Percentiles rank a stretch among this genome's conserved stretches.
Conservation (phyloP, 2,113 vertebrate species). For the Morone chrysops region DNA sequence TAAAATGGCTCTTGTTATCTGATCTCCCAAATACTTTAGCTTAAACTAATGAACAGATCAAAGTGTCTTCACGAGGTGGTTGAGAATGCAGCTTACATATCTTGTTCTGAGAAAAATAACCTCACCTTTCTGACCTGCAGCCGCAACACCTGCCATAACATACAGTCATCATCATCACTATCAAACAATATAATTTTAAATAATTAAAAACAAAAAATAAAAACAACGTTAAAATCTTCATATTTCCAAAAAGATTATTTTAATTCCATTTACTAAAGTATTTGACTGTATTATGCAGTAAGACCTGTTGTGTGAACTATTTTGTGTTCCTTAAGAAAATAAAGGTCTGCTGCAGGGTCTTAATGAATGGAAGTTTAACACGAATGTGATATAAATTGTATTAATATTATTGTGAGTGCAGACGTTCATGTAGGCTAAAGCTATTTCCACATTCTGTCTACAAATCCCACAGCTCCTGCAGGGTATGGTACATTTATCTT, state of each 20-base stretch:
- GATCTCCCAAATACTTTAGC: constrained; percentile 70
- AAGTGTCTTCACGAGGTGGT: constrained; percentile 58
- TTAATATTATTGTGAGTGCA: not conserved
- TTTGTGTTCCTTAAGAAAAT: not conserved
- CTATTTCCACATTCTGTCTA: not conserved
- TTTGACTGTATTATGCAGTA: too few relatives aligned
- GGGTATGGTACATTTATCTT: not conserved
- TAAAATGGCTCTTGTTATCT: constrained; percentile 76
- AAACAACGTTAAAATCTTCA: too few relatives aligned
- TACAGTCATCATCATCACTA: not conserved
- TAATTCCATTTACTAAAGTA: not conserved
- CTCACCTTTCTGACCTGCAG: constrained; percentile 10
- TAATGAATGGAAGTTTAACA: not conserved
- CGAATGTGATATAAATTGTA: not conserved
- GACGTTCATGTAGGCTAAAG: not conserved
- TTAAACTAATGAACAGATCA: constrained; percentile 76
- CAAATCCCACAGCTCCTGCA: not conserved
- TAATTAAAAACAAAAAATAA: not conserved
- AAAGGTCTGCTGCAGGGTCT: not conserved
- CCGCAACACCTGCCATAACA: constrained; percentile 43
- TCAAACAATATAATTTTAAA: not conserved
- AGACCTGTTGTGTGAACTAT: not conserved
- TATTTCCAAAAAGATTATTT: not conserved
- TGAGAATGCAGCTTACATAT: constrained; percentile 55
- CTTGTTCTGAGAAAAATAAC: constrained; percentile 3